A percentile compares a stretch with the other conserved stretches of the same genome.
Conservation (phyloP, 2,797 vertebrate genomes). For the Sarcoramphus papa region DNA sequence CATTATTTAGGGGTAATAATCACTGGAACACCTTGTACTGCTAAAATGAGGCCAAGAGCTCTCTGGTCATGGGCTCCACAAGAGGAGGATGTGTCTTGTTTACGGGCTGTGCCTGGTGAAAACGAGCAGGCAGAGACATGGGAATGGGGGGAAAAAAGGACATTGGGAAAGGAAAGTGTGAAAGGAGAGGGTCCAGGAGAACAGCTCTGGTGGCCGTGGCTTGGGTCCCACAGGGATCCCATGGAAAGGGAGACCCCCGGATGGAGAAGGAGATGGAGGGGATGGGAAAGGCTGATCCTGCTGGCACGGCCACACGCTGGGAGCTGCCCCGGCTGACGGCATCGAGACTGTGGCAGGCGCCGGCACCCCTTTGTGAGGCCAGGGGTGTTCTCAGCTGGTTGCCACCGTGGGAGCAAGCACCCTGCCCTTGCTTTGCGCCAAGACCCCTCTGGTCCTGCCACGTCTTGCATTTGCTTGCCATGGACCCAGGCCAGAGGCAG, state of each 20-base stretch:
- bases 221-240: too few relatives aligned
- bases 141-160: neutral
- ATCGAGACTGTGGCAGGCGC: fast-evolving
- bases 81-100: neutral
- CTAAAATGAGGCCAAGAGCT: neutral
- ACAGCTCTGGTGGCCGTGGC: neutral
- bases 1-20: neutral
- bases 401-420: neutral
- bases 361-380: neutral
- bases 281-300: neutral
- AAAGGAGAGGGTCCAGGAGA: neutral
- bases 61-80: neutral
- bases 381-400: neutral
- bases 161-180: neutral
- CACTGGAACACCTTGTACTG: neutral
- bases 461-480: neutral
- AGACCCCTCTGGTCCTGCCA: neutral
- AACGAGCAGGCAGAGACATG: fast-evolving
- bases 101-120: fast-evolving
- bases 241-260: fast-evolving
- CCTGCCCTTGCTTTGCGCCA: neutral
- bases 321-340: fast-evolving
- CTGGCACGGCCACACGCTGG: neutral
- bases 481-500: neutral
- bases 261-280: neutral